Evolutionary conservation across 2,888 invertebrate genomes (phyloP), one percentile per base, ranked within the genome.

Genomic region (Bugulina stolonifera): DNA sequence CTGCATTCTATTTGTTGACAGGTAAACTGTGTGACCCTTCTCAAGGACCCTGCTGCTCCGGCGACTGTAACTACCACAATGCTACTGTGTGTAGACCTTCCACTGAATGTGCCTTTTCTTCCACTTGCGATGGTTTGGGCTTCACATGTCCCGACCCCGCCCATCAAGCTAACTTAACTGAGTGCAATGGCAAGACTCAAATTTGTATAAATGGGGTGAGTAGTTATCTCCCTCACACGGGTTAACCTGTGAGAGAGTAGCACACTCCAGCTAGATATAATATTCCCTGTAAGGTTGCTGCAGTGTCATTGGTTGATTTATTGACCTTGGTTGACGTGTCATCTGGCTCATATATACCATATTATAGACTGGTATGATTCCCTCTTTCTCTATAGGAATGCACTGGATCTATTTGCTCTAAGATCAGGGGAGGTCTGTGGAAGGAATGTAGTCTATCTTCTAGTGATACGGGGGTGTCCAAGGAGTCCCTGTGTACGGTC

Each of bases 171-270:
- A 91, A 98, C 83, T 92, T 92, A 82, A 94, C 95, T 22, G 89
- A 93, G 80, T 99, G 98, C 84, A 97, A 97, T 83, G 93, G 95
- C 81, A 93, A 93, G 84, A 94, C 97, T 80, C 89, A 90, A 85
- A 95, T 98, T 73, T 98, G 98, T 85, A 94, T 92, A 81, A 93
- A 93, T 91, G 97, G 97, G 75, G 93, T 93, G 43, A 43, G 43
- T 29, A 18, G 25, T 1, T 5, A 34, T 58, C n/a, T 69, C 23
- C 25, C 32, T 25, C n/a, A n/a, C n/a, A n/a, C n/a, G n/a, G n/a
- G n/a, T n/a, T n/a, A n/a, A n/a, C n/a, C n/a, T n/a, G n/a, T n/a
- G n/a, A n/a, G n/a, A n/a, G n/a, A n/a, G n/a, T n/a, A n/a, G n/a
- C n/a, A n/a, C n/a, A n/a, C n/a, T n/a, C n/a, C n/a, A n/a, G n/a